These are phyloP conservation scores for Echinops telfairi DNA, from an alignment of 2,113 vertebrate genomes.

Conservation along the genomic window DNA sequence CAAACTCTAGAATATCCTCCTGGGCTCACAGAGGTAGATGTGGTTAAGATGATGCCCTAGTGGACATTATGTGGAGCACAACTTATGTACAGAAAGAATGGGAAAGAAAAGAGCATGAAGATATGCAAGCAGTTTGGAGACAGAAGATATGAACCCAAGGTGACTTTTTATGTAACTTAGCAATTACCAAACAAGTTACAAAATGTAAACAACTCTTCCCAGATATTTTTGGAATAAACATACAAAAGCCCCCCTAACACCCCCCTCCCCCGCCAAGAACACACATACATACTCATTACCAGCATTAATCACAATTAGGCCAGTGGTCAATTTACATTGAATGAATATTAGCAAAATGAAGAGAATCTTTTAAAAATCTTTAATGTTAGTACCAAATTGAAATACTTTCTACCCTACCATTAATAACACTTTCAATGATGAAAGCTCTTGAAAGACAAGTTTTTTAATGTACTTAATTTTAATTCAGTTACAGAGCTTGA, in stretches of 20 bases:
- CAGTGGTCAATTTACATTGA: not conserved
- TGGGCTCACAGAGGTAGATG: too few species aligned
- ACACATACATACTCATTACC: not conserved
- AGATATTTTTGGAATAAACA: constrained; percentile 1
- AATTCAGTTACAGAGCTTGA: constrained; percentile 27
- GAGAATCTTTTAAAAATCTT: not conserved
- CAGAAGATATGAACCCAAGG: not conserved
- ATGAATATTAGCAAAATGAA: not conserved
- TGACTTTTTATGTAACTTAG: not conserved
- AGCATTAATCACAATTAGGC: not conserved
- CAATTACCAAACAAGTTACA: not conserved
- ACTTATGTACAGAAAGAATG: not conserved
- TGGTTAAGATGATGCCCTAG: too few species aligned
- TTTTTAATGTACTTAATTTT: constrained; percentile 20
- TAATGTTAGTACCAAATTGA: not conserved
- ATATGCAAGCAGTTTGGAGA: not conserved
- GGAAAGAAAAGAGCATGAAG: not conserved
- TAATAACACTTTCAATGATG: not conserved
- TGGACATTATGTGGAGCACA: too few species aligned
- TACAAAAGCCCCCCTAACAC: not conserved
- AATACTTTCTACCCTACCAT: not conserved
- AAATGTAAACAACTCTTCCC: not conserved
- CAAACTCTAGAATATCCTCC: too few species aligned
- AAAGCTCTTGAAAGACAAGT: not conserved
- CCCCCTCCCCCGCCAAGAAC: not conserved